Base-by-base conservation (phyloP, 2,888 invertebrate genomes). In the Agrotis ipsilon region DNA sequence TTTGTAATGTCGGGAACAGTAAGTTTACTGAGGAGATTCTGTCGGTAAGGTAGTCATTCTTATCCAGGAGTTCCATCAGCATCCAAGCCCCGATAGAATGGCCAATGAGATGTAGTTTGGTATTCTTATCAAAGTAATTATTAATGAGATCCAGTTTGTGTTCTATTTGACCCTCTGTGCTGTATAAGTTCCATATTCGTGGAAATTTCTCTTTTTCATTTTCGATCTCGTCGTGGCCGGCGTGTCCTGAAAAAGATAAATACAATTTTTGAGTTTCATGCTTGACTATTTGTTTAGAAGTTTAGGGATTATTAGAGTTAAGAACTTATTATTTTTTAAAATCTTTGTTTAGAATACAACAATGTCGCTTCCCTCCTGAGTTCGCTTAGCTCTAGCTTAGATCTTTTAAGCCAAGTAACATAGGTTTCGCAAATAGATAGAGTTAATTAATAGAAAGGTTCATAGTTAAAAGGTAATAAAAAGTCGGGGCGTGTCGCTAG, bases 1-100 rank as follows among this genome's bases (percentile, higher is more conserved):
- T 75, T 71, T 82, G 82, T 60, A 82, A 60, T 21, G 77, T 81
- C 39, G 78, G 78, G 57, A 84, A 84, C 57, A 84, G 65, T 54
- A 84, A 75, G 59, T 80, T 75, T 32, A 82, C 60, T 16, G 82
- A 80, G 6, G 43, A 72, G 46, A 75, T 70, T 68, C 74, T 80
- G 69, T 78, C 52, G 18, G 24, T 61, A 1, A 78, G 39, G 43
- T 69, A 0, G 6, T 80, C 70, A 55, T 84, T 74, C 58, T 70
- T 82, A 51, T 82, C 24, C 27, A 84, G 27, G 0, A 84, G 71
- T 75, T 84, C 78, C 24, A 70, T 66, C 6, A 84, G 66, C 51
- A 84, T 60, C 83, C 82, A 83, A 1, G 75, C 72, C 46, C 77
- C 82, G 0, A 81, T 64, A 0, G 82, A 78, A 52, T 83, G 77